These are phyloP conservation scores for Cacoxenus indagator DNA, from an alignment of 2,888 invertebrate species.

Conservation along the genomic window DNA sequence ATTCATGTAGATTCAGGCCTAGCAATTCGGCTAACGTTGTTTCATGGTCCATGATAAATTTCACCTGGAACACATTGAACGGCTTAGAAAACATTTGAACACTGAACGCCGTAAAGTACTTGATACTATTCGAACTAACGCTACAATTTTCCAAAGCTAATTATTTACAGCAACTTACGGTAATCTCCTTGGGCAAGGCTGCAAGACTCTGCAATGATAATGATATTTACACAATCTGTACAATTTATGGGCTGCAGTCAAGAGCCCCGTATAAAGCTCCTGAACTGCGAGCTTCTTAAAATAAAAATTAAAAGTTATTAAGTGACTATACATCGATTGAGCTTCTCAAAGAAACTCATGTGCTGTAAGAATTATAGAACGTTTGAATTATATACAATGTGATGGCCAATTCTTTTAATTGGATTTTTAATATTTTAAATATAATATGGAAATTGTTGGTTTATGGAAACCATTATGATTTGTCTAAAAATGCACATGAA, in stretches of 20 bases:
- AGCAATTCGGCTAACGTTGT: slow-evolving; percentile 93
- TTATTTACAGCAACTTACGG: slow-evolving; percentile 75
- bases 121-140: neutral
- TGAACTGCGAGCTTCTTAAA: slow-evolving; percentile 31
- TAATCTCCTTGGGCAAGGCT: slow-evolving; percentile 83
- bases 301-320: slow-evolving; percentile 30
- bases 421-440: neutral
- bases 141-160: slow-evolving; percentile 4
- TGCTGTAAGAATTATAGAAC: slow-evolving; percentile 38
- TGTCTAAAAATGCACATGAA: slow-evolving; percentile 39
- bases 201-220: slow-evolving; percentile 83
- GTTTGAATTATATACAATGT: slow-evolving; percentile 25
- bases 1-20: slow-evolving; percentile 93
- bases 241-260: slow-evolving; percentile 40
- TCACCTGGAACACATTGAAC: too few relatives aligned
- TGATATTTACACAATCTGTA: slow-evolving; percentile 69
- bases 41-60: slow-evolving; percentile 92
- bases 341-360: slow-evolving; percentile 43
- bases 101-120: too few relatives aligned
- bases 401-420: too few relatives aligned
- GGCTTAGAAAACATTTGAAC: too few relatives aligned
- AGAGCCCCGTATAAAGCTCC: slow-evolving; percentile 41
- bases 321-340: slow-evolving; percentile 55
- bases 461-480: slow-evolving; percentile 23
- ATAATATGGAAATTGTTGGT: too few relatives aligned